Percentiles rank a stretch among this genome's conserved stretches.
These are phyloP conservation scores for Leuciscus waleckii DNA, from an alignment of 2,797 vertebrate genomes.

Conservation along the genomic window DNA sequence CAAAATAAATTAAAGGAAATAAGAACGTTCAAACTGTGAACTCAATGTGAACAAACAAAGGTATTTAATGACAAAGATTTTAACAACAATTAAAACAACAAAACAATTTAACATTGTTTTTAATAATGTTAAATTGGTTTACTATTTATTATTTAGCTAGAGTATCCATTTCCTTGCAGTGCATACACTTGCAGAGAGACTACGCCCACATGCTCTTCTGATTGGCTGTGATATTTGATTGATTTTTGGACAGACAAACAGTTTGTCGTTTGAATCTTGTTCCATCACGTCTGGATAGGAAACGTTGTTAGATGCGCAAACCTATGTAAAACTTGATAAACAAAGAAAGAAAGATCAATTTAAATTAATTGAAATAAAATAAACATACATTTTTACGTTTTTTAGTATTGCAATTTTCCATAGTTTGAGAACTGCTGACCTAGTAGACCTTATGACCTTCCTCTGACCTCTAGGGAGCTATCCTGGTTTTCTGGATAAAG, in stretches of 20 bases:
- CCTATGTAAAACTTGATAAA: not conserved
- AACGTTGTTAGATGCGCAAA: not conserved
- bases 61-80: not conserved
- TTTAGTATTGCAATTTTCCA: not conserved
- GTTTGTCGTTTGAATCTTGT: not conserved
- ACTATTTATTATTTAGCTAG: not conserved
- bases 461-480: slow-evolving; percentile 61
- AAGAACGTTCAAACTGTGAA: no score
- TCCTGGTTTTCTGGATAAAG: slow-evolving; percentile 16
- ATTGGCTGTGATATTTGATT: not conserved
- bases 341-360: not conserved
- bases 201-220: not conserved
- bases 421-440: slow-evolving; percentile 15
- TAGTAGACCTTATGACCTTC: slow-evolving; percentile 49
- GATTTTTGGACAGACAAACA: not conserved
- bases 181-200: not conserved
- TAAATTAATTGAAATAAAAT: not conserved
- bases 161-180: not conserved
- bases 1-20: no score
- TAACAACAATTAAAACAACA: no score
- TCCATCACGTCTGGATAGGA: not conserved
- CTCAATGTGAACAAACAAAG: not conserved
- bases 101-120: not conserved
- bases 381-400: not conserved
- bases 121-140: not conserved